Evolutionary conservation across 2,797 vertebrate species (phyloP).

Genomic region (Peromyscus melanophrys): DNA sequence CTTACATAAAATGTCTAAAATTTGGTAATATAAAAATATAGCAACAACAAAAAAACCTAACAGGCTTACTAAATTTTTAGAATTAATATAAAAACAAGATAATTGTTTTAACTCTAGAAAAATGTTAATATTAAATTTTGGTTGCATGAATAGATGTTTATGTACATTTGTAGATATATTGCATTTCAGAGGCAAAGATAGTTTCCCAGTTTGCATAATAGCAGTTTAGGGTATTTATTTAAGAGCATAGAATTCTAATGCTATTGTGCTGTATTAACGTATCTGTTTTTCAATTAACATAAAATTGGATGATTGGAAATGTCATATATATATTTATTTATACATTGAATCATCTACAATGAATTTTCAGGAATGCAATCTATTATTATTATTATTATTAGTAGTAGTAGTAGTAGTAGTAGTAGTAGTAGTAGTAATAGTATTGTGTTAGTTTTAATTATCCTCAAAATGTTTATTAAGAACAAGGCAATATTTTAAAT

Average conservation of each 20-base stretch:
- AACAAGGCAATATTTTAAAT: background rate
- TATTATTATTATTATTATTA: too few relatives aligned
- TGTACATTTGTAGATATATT: background rate
- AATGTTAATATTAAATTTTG: conserved; percentile 3
- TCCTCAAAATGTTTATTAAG: background rate
- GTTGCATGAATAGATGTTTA: background rate
- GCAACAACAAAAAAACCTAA: background rate
- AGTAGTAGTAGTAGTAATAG: too few relatives aligned
- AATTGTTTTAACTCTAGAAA: background rate
- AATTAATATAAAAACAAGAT: background rate
- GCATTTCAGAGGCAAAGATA: background rate
- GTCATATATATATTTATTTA: background rate
- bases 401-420: too few relatives aligned
- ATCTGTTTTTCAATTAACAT: background rate
- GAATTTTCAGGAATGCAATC: background rate
- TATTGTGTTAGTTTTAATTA: background rate
- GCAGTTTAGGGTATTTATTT: background rate
- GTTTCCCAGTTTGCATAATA: background rate
- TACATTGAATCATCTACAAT: background rate
- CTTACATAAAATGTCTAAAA: background rate
- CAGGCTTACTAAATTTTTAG: background rate
- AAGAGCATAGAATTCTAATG: background rate
- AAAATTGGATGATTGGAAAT: background rate
- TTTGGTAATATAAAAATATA: background rate
- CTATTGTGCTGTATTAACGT: background rate